Evolutionary conservation across 2,888 invertebrate species (phyloP), one percentile per base, ranked within the genome.

Genomic region (Nephrocerus scutellatus): DNA sequence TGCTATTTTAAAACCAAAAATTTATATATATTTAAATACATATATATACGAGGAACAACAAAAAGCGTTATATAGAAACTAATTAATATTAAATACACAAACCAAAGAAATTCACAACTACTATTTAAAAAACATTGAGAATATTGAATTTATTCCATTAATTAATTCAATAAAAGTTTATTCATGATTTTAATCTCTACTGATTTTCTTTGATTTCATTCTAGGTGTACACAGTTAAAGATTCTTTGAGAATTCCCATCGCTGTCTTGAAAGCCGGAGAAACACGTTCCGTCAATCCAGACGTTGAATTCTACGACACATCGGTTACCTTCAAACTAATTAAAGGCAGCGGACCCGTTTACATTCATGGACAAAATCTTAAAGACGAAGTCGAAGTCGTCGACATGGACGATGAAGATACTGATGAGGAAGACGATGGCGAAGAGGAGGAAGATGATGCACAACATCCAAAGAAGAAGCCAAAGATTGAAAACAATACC

Each of bases 261-360:
- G 86, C 86, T 36, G 78, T 85, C 30, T 70, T 89, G 56, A 86
- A 86, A 70, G 80, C 79, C 21, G 87, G 87, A 5, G 82, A 83
- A 59, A 78, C 77, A 25, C 74, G 81, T 56, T 82, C 83, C 56
- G 81, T 80, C 46, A 80, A 82, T 62, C 75, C 87, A 41, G 87
- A 88, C 65, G 76, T 89, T 47, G 84, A 86, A 61, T 88, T 88
- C 68, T 86, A 86, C 7, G 88, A 88, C 68, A 84, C 86, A 33
- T 87, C 87, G 35, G 86, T 88, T 48, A 85, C 84, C 47, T 87
- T 88, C 63, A 82, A 81, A 54, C 75, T 88, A 43, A 74, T 80
- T 49, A 79, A 81, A 73, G 82, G 82, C 37, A 76, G 73, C 48
- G 88, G 88, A 4, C 88, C 88, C 16, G 83, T 89, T 48, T 85